Conservation (phyloP, 2,888 invertebrate species). For the Esperia sulphurella region DNA sequence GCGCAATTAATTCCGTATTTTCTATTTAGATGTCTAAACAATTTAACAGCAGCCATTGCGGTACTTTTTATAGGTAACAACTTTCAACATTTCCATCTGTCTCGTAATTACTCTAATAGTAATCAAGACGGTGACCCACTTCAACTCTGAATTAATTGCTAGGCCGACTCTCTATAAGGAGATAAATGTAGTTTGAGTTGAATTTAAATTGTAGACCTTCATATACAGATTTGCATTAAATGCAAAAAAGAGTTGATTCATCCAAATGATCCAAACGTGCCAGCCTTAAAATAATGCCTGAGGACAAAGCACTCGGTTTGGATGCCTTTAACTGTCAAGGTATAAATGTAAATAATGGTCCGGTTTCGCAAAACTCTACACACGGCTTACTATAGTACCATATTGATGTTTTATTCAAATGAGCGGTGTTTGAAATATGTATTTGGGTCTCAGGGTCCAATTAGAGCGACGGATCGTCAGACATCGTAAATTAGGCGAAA, state of each 20-base stretch:
- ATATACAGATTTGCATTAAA: not conserved
- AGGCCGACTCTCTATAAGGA: conserved; percentile 26
- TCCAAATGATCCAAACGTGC: conserved; percentile 5
- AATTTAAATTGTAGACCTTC: too few species aligned
- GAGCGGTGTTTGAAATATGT: conserved; percentile 31
- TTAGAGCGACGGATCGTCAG: conserved; percentile 38
- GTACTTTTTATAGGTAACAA: conserved; percentile 19
- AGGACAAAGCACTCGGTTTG: conserved; percentile 19
- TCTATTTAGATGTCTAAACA: not conserved
- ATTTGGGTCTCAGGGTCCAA: conserved; percentile 27
- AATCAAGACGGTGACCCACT: conserved; percentile 14
- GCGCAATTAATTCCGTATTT: not conserved
- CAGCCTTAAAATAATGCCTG: conserved; percentile 27
- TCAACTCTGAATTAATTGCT: conserved; percentile 32
- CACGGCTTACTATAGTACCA: conserved; percentile 19
- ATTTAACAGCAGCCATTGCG: not conserved
- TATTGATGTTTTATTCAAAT: conserved; percentile 40
- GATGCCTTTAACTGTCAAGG: conserved; percentile 4
- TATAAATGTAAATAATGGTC: conserved; percentile 8
- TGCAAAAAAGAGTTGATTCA: not conserved
- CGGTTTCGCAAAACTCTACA: conserved; percentile 16
- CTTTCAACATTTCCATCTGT: conserved; percentile 23
- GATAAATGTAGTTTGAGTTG: conserved; percentile 28
- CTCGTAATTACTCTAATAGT: conserved; percentile 27
- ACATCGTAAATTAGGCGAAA: conserved; percentile 45